Evolutionary conservation across 2,113 vertebrate species (phyloP), one percentile per base, ranked within the genome.

Genomic region (Pandion haliaetus): DNA sequence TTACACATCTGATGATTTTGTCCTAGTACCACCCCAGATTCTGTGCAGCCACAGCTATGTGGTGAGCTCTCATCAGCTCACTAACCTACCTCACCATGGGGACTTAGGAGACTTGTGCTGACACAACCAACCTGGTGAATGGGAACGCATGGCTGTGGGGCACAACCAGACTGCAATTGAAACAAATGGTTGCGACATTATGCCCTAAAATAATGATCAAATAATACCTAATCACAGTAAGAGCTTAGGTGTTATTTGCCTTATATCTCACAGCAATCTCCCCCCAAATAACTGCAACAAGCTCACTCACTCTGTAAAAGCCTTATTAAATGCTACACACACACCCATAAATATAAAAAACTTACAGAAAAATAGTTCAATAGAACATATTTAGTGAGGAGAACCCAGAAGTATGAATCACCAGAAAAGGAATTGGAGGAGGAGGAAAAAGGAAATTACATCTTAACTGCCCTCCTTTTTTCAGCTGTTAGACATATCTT

Each of bases 111-210:
- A 26, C 12, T 15, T 66, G 11, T 6, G 11, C 16, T 29, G 50
- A 14, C 29, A 12, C 1, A 3, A 28, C 24, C 24, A 6, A 0
- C 2, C 13, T 34, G 24, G 31, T 12, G 21, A 26, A 26, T 6
- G 7, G 44, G 20, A 84, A 18, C 0, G 1, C 3, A 15, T 1
- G 3, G 17, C 25, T 34, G 13, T 8, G 34, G 20, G 11, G 1
- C 16, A 14, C 58, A 52, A 38, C 26, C 23, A 70, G 45, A 10
- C 26, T 57, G 18, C 18, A 12, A 6, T 19, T n/a, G 54, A 65
- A 72, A 76, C 17, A 65, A 84, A 57, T 31, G 9, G 4, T 17
- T n/a, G 8, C 72, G 58, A 23, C 15, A 12, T 70, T 23, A 19
- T 17, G 6, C 12, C 25, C 47, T 13, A 90, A 91, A 85, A 63